phyloP scores from a whole-genome alignment of 2,113 vertebrate genomes.

The Sinosuthora webbiana region DNA sequence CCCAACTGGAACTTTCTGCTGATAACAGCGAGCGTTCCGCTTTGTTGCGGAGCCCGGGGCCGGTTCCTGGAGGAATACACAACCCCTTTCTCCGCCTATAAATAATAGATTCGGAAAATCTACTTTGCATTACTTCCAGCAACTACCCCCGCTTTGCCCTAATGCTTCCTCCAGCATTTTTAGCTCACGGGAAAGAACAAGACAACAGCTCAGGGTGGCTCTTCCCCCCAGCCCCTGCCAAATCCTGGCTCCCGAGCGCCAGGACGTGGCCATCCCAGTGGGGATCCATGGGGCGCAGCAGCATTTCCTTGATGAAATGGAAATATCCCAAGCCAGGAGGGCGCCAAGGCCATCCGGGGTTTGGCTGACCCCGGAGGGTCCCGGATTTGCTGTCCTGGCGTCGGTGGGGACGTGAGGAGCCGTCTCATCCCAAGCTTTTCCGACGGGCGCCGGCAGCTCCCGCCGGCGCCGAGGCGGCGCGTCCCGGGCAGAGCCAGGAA shows the following conservation, averaged over 20 bases:
- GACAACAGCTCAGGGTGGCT: neutral
- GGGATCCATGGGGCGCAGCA: neutral
- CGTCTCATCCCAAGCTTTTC: neutral
- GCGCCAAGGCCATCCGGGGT: neutral
- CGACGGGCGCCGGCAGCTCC: neutral
- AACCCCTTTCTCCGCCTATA: neutral
- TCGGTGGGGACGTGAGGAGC: neutral
- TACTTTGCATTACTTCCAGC: conserved; percentile 7
- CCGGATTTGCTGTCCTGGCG: neutral
- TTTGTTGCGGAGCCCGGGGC: neutral
- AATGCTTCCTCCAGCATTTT: neutral
- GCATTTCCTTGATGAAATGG: neutral
- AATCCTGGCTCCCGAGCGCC: neutral
- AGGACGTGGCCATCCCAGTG: neutral
- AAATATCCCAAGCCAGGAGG: neutral
- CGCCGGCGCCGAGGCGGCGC: accelerated
- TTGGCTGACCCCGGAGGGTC: neutral
- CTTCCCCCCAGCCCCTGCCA: accelerated
- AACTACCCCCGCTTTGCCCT: neutral
- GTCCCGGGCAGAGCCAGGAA: neutral
- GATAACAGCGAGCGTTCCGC: neutral
- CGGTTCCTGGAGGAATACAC: neutral
- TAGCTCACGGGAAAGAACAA: neutral
- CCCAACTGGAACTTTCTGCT: neutral
- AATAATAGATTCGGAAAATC: conserved; percentile 50